These are phyloP conservation scores for Belonocnema kinseyi DNA, from an alignment of 1,140 invertebrate genomes.

Conservation along the genomic window DNA sequence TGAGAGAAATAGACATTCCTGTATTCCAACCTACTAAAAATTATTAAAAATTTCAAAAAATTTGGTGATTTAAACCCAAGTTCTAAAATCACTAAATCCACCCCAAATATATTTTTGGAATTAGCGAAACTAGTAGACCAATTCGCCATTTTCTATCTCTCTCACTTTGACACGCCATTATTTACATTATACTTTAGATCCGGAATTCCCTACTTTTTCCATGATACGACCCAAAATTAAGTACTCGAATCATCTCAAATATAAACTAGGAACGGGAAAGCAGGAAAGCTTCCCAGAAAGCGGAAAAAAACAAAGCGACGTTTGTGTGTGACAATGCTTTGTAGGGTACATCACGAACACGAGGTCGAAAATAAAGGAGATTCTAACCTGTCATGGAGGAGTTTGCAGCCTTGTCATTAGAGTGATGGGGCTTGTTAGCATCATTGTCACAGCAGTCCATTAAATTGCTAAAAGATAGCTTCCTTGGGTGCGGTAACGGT, in stretches of 20 bases:
- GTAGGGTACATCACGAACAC: background rate
- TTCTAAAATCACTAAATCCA: background rate
- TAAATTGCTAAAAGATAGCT: conserved; percentile 62
- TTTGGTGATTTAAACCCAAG: no score
- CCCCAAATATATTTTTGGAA: background rate
- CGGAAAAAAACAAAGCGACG: conserved; percentile 15
- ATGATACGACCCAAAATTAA: background rate
- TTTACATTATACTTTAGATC: conserved; percentile 4
- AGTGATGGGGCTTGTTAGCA: conserved; percentile 50
- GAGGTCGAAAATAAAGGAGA: conserved; percentile 23
- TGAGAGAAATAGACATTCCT: background rate
- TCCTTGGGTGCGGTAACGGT: conserved; percentile 63
- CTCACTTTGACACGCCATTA: conserved; percentile 26
- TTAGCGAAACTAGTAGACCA: conserved; percentile 4
- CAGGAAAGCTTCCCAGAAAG: background rate
- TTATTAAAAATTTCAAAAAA: no score
- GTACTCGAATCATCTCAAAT: background rate
- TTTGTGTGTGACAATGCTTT: conserved; percentile 5
- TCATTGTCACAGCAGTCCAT: conserved; percentile 68
- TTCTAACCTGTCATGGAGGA: conserved; percentile 56
- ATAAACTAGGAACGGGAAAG: background rate
- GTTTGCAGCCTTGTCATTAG: conserved; percentile 51
- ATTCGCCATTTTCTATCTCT: conserved; percentile 31
- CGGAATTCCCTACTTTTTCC: conserved; percentile 1
- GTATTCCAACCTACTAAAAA: background rate